Evolutionary conservation across 2,113 vertebrate genomes (phyloP), one percentile per base, ranked within the genome.

Genomic region (Eublepharis macularius): DNA sequence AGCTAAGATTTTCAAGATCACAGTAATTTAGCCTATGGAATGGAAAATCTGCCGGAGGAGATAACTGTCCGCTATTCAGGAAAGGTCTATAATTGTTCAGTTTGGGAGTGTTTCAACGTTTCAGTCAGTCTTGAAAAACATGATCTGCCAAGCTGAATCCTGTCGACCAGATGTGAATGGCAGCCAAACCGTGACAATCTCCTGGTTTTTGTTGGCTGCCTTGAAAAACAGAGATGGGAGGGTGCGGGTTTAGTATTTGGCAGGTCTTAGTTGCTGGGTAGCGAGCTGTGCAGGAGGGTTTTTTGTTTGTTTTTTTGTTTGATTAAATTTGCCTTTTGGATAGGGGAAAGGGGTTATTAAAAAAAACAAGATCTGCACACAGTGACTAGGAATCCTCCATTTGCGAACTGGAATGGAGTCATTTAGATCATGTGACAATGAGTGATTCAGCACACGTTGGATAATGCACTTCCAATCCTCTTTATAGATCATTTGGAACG

Each of bases 11-110:
- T 0, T 0, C 73, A 47, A 87, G 79, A 24, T 43, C 57, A 72
- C 49, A 82, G 51, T 86, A 32, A 2, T 43, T 0, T 66, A 0
- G 34, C 49, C 16, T 83, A 13, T 16, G 24, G 47, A 0, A 45
- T 49, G 26, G 81, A 29, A n/a, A 86, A 78, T 76, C 72, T 89
- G 80, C 91, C 88, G 49, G 90, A 90, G n/a, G n/a, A 47, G 1
- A 10, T 24, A 36, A 36, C 19, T 51, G 24, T 63, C 60, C 60
- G 7, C 29, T 26, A 57, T 63, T 63, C 26, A 29, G 60, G 26
- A 16, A 24, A 1, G 2, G 24, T 4, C 49, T 47, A 24, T 24
- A 65, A 66, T 17, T 39, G n/a, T n/a, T 76, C 43, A 1, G 13
- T 39, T 36, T 57, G 47, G 34, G 24, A 19, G 36, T 34, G 36